Conservation (phyloP, 2,113 vertebrate genomes). For the Ictalurus furcatus region DNA sequence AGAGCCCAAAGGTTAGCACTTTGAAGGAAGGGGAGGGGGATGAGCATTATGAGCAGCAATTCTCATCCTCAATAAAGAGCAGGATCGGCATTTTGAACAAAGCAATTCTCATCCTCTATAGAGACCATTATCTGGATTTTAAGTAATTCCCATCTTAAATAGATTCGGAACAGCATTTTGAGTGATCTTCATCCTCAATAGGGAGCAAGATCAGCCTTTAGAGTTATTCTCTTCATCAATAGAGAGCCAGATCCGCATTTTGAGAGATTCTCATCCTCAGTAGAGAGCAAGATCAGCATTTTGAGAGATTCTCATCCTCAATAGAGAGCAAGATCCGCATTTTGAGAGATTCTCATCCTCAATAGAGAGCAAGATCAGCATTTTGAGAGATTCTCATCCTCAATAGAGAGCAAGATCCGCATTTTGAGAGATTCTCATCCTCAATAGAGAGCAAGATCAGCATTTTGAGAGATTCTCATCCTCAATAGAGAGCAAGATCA, state of each 20-base stretch:
- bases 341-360: not conserved
- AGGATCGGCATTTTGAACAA: not conserved
- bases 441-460: no score
- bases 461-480: no score
- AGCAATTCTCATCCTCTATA: not conserved
- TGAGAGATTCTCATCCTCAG: not conserved
- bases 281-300: not conserved
- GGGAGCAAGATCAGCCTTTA: not conserved
- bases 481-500: not conserved
- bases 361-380: not conserved
- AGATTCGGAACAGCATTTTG: not conserved
- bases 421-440: not conserved
- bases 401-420: no score
- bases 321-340: not conserved
- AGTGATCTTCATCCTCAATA: not conserved
- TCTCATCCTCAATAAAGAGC: not conserved
- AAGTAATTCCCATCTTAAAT: not conserved
- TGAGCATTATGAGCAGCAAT: not conserved
- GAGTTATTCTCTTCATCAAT: not conserved
- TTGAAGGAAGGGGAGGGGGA: not conserved
- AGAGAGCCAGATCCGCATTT: not conserved
- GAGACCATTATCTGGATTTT: not conserved
- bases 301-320: not conserved
- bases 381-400: not conserved
- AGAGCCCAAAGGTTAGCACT: not conserved